A percentile compares a stretch with the other conserved stretches of the same genome.
These are phyloP conservation scores for Calameuta idolon DNA, from an alignment of 2,888 invertebrate genomes.

Conservation along the genomic window DNA sequence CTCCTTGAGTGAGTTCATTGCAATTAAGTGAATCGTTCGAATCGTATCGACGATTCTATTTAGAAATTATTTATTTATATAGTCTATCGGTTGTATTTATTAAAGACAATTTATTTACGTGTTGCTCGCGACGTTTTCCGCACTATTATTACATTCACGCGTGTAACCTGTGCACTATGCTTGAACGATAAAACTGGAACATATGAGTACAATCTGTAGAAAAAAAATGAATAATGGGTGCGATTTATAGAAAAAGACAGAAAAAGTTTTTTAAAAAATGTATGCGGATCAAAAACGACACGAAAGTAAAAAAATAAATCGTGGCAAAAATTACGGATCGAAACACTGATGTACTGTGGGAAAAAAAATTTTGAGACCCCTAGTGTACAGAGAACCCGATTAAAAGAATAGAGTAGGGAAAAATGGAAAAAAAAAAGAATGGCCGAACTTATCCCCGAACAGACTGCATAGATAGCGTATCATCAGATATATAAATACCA, in stretches of 20 bases:
- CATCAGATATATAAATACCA: constrained; percentile 45
- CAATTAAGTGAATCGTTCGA: background rate
- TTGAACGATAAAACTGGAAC: background rate
- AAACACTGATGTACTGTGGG: background rate
- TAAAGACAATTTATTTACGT: constrained; percentile 59
- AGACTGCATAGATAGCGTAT: constrained; percentile 45
- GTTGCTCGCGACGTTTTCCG: constrained; percentile 29
- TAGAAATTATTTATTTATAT: constrained; percentile 62
- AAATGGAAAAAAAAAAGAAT: constrained; percentile 20
- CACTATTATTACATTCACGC: background rate
- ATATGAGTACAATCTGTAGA: background rate
- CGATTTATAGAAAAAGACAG: background rate
- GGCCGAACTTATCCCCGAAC: constrained; percentile 24
- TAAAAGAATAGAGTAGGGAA: background rate
- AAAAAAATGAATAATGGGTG: background rate
- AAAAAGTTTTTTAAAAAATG: constrained; percentile 17
- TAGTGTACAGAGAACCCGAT: background rate
- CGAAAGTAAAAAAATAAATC: background rate
- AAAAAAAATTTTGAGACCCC: background rate
- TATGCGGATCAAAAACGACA: background rate
- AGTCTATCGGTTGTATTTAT: constrained; percentile 65
- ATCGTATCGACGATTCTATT: constrained; percentile 38
- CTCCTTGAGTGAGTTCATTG: background rate
- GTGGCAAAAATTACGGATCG: background rate
- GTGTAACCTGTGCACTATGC: background rate